Evolutionary conservation across 1,140 invertebrate genomes (phyloP).

Genomic region (Leucophenga varia): DNA sequence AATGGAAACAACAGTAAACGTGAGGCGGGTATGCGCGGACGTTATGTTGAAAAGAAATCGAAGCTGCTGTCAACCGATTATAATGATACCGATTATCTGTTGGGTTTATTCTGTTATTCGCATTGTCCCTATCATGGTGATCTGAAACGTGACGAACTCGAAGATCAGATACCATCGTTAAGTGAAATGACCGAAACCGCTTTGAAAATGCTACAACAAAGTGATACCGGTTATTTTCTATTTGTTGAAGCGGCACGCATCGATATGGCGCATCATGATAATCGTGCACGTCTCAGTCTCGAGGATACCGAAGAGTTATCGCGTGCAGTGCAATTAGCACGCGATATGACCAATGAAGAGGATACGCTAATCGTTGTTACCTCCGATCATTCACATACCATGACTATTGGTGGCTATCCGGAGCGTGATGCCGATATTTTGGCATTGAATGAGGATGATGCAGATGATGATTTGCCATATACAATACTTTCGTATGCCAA

Average conservation of each 20-base stretch:
- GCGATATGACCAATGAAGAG: constrained; percentile 58
- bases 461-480: constrained; percentile 65
- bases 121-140: constrained; percentile 58
- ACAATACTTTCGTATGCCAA: constrained; percentile 72
- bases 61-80: constrained; percentile 57
- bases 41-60: constrained; percentile 64
- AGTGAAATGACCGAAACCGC: constrained; percentile 73
- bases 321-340: constrained; percentile 63
- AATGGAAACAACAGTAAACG: constrained; percentile 54
- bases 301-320: constrained; percentile 68
- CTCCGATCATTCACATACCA: constrained; percentile 67
- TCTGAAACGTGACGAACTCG: constrained; percentile 63
- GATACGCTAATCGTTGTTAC: constrained; percentile 68
- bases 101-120: constrained; percentile 57
- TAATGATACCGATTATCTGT: constrained; percentile 43
- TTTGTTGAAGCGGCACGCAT: constrained; percentile 68
- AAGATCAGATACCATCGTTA: constrained; percentile 66
- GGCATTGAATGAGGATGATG: constrained; percentile 44
- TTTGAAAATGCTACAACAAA: constrained; percentile 65
- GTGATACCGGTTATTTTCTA: constrained; percentile 67
- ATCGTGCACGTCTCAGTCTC: constrained; percentile 62
- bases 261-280: constrained; percentile 69
- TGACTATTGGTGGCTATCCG: constrained; percentile 69
- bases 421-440: constrained; percentile 66
- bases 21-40: constrained; percentile 22